These are phyloP conservation scores for Ganaspis brasiliensis DNA, from an alignment of 2,888 invertebrate genomes.

Conservation along the genomic window DNA sequence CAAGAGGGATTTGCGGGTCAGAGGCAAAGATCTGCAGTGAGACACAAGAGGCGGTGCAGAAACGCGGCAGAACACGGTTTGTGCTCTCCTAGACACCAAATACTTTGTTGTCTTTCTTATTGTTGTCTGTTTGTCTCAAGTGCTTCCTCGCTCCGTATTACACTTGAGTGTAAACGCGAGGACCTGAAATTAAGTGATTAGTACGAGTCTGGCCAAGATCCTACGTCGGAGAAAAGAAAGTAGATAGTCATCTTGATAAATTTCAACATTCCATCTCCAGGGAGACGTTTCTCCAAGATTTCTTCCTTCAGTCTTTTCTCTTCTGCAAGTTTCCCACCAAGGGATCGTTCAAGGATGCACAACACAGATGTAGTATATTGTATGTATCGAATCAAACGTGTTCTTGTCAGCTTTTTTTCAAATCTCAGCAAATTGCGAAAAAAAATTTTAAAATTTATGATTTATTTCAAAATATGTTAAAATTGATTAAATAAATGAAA, in stretches of 20 bases:
- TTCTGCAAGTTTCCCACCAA: background rate
- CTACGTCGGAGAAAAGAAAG: conserved; percentile 28
- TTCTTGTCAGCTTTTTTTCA: too few species aligned
- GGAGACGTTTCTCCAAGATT: conserved; percentile 10
- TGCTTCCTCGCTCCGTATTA: conserved; percentile 53
- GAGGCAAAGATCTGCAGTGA: conserved; percentile 68
- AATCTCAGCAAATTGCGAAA: too few species aligned
- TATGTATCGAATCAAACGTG: conserved; percentile 29
- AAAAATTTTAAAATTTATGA: too few species aligned
- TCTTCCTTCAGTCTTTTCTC: background rate
- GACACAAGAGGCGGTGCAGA: conserved; percentile 76
- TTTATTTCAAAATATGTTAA: too few species aligned
- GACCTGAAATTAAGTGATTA: conserved; percentile 75
- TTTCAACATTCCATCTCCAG: conserved; percentile 11
- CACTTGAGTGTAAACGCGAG: conserved; percentile 62
- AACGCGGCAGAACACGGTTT: conserved; percentile 70
- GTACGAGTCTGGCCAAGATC: conserved; percentile 58
- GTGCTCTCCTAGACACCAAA: conserved; percentile 73
- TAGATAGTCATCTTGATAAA: conserved; percentile 27
- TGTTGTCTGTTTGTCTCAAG: conserved; percentile 61
- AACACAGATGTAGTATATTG: conserved; percentile 59
- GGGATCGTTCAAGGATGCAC: conserved; percentile 56
- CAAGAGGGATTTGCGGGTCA: conserved; percentile 63
- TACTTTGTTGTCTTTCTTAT: conserved; percentile 58
- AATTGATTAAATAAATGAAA: too few species aligned